Conservation (phyloP, 1,140 invertebrate genomes). For the Drosophila prosaltans region DNA sequence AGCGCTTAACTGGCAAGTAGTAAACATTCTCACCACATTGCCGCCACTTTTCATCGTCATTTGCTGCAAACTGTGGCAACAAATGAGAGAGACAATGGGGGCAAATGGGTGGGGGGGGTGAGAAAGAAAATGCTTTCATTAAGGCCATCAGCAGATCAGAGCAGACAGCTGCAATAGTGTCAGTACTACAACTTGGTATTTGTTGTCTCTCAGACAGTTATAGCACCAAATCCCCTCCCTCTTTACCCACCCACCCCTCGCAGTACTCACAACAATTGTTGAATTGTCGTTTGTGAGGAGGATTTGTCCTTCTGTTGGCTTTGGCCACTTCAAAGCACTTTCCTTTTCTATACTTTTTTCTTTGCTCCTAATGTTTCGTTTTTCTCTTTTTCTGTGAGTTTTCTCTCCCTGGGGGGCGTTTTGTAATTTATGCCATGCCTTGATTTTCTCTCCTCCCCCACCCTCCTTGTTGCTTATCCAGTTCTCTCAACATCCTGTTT, state of each 20-base stretch:
- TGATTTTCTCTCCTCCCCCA: no score
- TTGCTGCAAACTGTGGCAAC: slow-evolving; percentile 2
- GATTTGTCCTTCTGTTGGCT: slow-evolving; percentile 10
- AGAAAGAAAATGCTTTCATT: slow-evolving; percentile 4
- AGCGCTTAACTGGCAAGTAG: slow-evolving; percentile 8
- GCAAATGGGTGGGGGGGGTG: not conserved
- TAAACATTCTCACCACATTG: slow-evolving; percentile 3
- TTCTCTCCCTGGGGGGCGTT: not conserved
- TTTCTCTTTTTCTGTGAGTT: not conserved
- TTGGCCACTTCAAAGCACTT: slow-evolving; percentile 11
- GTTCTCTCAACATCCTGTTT: no score
- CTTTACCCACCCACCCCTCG: not conserved
- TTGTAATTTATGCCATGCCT: slow-evolving; percentile 8
- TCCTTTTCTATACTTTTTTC: not conserved
- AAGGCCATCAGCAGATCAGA: slow-evolving; percentile 11
- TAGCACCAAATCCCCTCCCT: not conserved
- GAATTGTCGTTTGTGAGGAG: not conserved
- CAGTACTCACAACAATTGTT: not conserved
- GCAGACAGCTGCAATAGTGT: not conserved
- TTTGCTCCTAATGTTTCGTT: not conserved
- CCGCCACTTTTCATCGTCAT: not conserved
- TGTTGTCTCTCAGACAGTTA: not conserved
- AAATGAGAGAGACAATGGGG: not conserved
- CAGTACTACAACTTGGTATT: slow-evolving; percentile 5
- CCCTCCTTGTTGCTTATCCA: no score